A percentile compares a stretch with the other conserved stretches of the same genome.
These are phyloP conservation scores for Nasonia longicornis DNA, from an alignment of 1,140 invertebrate species.

Conservation along the genomic window DNA sequence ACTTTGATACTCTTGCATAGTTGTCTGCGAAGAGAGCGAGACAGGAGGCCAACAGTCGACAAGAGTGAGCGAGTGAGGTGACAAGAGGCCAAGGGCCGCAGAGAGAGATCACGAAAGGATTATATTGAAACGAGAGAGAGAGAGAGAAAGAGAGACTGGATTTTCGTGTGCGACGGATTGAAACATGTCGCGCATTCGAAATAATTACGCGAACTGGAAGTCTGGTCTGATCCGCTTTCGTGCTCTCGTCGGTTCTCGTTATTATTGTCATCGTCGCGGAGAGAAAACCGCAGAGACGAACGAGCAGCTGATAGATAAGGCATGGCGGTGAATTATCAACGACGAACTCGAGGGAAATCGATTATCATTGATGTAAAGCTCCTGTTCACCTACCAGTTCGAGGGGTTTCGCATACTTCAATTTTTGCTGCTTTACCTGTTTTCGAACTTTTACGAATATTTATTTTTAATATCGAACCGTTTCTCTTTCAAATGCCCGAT, in stretches of 20 bases:
- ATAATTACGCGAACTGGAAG: conserved; percentile 37
- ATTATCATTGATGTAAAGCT: too few species aligned
- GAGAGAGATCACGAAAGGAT: conserved; percentile 16
- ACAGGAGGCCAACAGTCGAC: neutral
- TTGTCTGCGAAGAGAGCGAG: neutral
- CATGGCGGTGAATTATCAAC: too few species aligned
- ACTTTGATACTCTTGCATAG: conserved; percentile 16
- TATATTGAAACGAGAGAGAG: conserved; percentile 44
- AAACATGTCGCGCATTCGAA: conserved; percentile 44
- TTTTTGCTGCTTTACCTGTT: too few species aligned
- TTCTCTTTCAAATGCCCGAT: neutral
- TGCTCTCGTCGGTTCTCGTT: neutral
- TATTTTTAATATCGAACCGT: too few species aligned
- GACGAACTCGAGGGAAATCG: too few species aligned
- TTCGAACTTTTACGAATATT: too few species aligned
- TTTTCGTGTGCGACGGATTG: conserved; percentile 34
- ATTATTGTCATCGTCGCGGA: neutral
- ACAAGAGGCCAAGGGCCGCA: neutral
- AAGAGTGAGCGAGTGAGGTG: conserved; percentile 8
- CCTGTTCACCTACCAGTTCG: too few species aligned
- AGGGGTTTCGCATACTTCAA: too few species aligned
- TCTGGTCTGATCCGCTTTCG: conserved; percentile 14
- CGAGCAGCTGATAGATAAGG: too few species aligned
- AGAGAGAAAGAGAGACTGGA: conserved; percentile 23
- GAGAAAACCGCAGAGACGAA: too few species aligned